Evolutionary conservation across 2,113 vertebrate species (phyloP).

Genomic region (Paramisgurnus dabryanus): DNA sequence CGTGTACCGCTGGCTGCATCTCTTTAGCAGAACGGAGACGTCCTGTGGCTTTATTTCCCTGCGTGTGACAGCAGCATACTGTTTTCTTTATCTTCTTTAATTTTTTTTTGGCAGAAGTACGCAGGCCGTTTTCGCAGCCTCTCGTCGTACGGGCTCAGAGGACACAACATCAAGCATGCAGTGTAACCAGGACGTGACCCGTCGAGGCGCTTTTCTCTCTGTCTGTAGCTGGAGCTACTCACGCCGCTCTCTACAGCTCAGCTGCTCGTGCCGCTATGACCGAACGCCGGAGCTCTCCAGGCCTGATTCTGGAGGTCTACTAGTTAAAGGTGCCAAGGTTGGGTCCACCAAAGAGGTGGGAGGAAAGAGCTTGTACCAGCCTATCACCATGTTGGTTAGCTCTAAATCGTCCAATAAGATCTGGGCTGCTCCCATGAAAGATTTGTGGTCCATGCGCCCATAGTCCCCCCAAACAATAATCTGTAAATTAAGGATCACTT

Average conservation of each 20-base stretch:
- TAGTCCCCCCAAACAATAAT: conserved; percentile 99
- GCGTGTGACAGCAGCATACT: conserved; percentile 20
- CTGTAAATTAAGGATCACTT: conserved; percentile 69
- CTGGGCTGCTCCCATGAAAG: conserved; percentile 97
- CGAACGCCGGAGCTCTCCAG: conserved; percentile 86
- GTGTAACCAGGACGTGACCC: conserved; percentile 84
- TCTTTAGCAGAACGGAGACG: conserved; percentile 27
- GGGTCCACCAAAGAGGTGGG: conserved; percentile 96
- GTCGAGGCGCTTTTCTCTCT: conserved; percentile 66
- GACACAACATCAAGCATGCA: conserved; percentile 91
- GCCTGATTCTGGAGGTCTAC: conserved; percentile 88
- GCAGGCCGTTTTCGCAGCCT: conserved; percentile 74
- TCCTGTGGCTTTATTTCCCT: conserved; percentile 2
- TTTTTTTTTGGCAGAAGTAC: conserved; percentile 76
- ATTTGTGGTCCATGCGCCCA: conserved; percentile 98
- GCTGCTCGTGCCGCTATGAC: conserved; percentile 77
- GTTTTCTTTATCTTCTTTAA: conserved; percentile 69
- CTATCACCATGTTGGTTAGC: conserved; percentile 97
- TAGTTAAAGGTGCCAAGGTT: conserved; percentile 93
- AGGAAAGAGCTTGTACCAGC: conserved; percentile 98
- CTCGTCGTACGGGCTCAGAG: conserved; percentile 83
- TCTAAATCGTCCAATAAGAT: conserved; percentile 97
- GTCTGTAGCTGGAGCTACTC: conserved; percentile 68
- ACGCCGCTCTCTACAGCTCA: conserved; percentile 65
- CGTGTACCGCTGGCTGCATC: background rate